Conservation (phyloP, 2,113 vertebrate species). For the Tetraodon nigroviridis region DNA sequence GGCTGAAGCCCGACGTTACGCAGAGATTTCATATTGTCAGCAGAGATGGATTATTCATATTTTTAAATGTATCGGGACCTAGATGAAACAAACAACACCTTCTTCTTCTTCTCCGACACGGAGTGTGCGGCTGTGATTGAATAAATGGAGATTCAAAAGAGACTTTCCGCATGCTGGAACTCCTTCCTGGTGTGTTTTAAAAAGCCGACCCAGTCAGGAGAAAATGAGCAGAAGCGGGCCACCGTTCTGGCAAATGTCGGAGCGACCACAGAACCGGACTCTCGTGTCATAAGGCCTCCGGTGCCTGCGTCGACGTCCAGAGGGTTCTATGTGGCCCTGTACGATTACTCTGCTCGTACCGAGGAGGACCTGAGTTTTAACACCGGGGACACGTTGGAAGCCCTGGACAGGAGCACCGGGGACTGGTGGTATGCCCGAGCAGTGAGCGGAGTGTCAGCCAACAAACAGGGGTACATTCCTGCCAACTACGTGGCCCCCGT, state of each 20-base stretch:
- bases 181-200: conserved; percentile 30
- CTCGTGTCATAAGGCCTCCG: accelerated
- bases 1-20: too few relatives aligned
- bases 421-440: conserved; percentile 88
- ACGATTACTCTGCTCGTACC: conserved; percentile 84
- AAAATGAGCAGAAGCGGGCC: accelerated
- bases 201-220: neutral
- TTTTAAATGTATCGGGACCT: too few relatives aligned
- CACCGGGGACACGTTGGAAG: conserved; percentile 80
- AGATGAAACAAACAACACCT: neutral
- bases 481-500: conserved; percentile 88
- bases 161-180: conserved; percentile 41
- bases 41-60: too few relatives aligned
- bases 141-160: conserved; percentile 41
- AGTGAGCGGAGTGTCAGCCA: conserved; percentile 56
- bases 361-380: conserved; percentile 85
- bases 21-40: too few relatives aligned
- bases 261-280: accelerated
- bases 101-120: neutral
- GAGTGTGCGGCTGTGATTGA: conserved; percentile 36
- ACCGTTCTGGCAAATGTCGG: neutral
- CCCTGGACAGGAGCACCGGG: conserved; percentile 66
- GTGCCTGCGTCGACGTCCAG: neutral
- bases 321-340: conserved; percentile 80
- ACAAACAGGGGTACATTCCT: conserved; percentile 83